Percentiles rank a stretch among this genome's conserved stretches.
Evolutionary conservation across 2,888 invertebrate species (phyloP).

Genomic region (Eudasyphora cyanicolor): DNA sequence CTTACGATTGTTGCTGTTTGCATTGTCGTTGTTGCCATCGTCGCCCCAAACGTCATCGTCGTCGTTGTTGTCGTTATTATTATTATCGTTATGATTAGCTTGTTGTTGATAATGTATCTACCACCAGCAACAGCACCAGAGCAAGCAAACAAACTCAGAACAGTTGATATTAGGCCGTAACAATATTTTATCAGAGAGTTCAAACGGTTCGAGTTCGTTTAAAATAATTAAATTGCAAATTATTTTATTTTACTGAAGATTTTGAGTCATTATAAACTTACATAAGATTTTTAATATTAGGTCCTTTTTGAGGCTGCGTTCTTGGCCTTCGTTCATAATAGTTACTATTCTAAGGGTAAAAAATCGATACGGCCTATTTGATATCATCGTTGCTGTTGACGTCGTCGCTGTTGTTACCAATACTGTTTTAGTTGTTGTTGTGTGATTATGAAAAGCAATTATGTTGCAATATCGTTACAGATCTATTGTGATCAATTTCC

Average conservation of each 20-base stretch:
- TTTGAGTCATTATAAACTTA: no score
- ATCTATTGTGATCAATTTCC: slow-evolving; percentile 64
- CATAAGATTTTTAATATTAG: no score
- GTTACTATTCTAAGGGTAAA: no score
- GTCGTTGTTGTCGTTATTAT: slow-evolving; percentile 44
- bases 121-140: slow-evolving; percentile 11
- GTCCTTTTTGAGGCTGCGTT: no score
- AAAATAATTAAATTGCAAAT: no score
- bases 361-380: no score
- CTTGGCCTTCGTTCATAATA: no score
- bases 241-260: no score
- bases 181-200: no score
- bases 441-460: slow-evolving; percentile 59
- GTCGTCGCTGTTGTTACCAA: slow-evolving; percentile 22
- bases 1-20: slow-evolving; percentile 41
- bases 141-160: not conserved
- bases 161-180: not conserved
- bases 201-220: no score
- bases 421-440: slow-evolving; percentile 17
- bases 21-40: slow-evolving; percentile 27
- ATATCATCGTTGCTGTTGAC: slow-evolving; percentile 37
- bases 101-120: slow-evolving; percentile 58
- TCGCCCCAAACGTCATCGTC: slow-evolving; percentile 50
- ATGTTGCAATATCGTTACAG: slow-evolving; percentile 65
- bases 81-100: slow-evolving; percentile 64